A percentile compares a stretch with the other conserved stretches of the same genome.
Conservation (phyloP, 2,888 invertebrate genomes). For the Mesoligia furuncula region DNA sequence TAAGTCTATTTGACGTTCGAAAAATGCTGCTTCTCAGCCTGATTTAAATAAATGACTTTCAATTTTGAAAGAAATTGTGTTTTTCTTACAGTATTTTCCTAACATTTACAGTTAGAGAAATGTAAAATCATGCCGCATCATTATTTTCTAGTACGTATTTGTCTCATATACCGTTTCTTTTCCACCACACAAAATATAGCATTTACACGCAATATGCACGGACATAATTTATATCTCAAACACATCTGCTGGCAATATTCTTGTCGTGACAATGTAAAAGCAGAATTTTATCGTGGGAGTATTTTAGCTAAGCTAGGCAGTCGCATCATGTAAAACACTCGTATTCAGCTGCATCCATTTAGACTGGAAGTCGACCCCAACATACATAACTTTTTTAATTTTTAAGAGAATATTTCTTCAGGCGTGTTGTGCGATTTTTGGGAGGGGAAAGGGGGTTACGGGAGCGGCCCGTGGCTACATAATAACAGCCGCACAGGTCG, state of each 20-base stretch:
- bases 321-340: not conserved
- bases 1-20: too few species aligned
- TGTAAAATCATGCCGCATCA: not conserved
- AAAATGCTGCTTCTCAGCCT: too few species aligned
- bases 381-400: too few species aligned
- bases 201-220: not conserved
- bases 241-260: constrained; percentile 6
- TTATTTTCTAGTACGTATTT: not conserved
- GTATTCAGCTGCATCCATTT: not conserved
- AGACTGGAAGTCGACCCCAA: not conserved
- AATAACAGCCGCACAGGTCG: too few species aligned
- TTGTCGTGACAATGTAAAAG: constrained; percentile 11
- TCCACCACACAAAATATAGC: not conserved
- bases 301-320: not conserved
- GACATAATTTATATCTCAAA: not conserved
- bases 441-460: too few species aligned
- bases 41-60: too few species aligned
- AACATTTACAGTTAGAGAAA: not conserved
- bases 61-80: too few species aligned
- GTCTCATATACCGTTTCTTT: not conserved
- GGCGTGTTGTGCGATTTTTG: too few species aligned
- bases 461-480: too few species aligned
- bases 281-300: constrained; percentile 1
- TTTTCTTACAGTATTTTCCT: not conserved
- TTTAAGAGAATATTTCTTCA: too few species aligned